Evolutionary conservation across 1,140 invertebrate genomes (phyloP), one percentile per base, ranked within the genome.

Genomic region (Galleria mellonella): DNA sequence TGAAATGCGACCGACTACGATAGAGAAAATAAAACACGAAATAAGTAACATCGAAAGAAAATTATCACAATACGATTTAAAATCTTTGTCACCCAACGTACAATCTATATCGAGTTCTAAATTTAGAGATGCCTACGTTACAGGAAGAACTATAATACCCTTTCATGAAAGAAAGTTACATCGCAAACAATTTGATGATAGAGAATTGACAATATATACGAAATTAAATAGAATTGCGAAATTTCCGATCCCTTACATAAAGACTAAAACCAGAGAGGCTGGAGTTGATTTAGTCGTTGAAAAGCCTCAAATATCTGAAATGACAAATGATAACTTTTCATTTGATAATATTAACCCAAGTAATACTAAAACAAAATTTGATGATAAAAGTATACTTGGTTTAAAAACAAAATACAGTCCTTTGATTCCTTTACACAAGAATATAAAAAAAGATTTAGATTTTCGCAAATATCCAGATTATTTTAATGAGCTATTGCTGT

Each of bases 401-500:
- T n/a, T 23, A 23, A 23, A 3, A 23, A 23, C 17, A 23, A 23
- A 23, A 6, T 2, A 23, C 2, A 23, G 17, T 23, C 2, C 17
- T 23, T 23, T 23, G 17, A 23, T 6, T 3, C 6, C 6, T 23
- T 3, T 3, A 3, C 17, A 23, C 6, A 3, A 2, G 2, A 12
- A 12, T 12, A 10, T 33, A 12, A 33, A 10, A 33, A 12, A 6
- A 10, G 32, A 33, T 33, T 11, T 9, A 9, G 11, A 33, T 12
- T 8, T 33, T 12, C 32, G 11, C 11, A 33, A 12, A 9, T 50
- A 40, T 39, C 58, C 56, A 12, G 57, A 70, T 40, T 61, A 61
- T 31, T 63, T 66, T 30, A 52, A 43, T 17, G 67, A 71, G 29
- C 37, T 71, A 6, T 23, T 67, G 31, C 51, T 64, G 43, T 71